These are phyloP conservation scores for Lepus oiostolus DNA, from an alignment of 2,797 vertebrate species.

Conservation along the genomic window DNA sequence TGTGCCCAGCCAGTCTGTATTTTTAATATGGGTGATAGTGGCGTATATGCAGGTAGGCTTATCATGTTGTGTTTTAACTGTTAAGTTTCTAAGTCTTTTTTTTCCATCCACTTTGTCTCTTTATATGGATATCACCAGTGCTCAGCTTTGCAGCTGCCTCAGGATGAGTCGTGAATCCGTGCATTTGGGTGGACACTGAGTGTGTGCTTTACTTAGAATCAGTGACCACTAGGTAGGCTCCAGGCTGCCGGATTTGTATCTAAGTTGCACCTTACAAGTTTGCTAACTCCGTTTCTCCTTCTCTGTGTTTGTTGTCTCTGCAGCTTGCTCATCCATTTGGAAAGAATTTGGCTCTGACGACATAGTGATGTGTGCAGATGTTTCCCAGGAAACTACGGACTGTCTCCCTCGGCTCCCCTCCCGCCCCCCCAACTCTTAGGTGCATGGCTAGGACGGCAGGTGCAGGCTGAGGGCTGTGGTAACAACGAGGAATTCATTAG, in stretches of 20 bases:
- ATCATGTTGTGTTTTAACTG: background rate
- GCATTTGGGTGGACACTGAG: background rate
- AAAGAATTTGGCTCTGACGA: conserved; percentile 77
- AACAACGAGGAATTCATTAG: conserved; percentile 39
- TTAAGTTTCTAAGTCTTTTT: background rate
- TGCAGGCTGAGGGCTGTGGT: conserved; percentile 61
- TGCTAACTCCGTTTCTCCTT: conserved; percentile 42
- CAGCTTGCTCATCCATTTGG: conserved; percentile 79
- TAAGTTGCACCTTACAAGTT: background rate
- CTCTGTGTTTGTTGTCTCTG: conserved; percentile 67
- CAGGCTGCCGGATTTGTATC: background rate
- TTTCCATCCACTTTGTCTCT: background rate
- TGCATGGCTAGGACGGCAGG: conserved; percentile 71
- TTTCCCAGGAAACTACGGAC: conserved; percentile 76
- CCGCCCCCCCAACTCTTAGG: conserved; percentile 54
- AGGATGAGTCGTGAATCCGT: background rate
- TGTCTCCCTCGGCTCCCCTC: background rate
- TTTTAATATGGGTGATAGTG: background rate
- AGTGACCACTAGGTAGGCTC: background rate
- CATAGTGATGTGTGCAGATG: conserved; percentile 52
- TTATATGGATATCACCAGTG: background rate
- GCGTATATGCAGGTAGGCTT: background rate
- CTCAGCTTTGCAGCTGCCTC: background rate
- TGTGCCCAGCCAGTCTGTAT: too few species aligned
- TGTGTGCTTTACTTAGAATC: background rate